These are phyloP conservation scores for Cyaniris semiargus DNA, from an alignment of 2,888 invertebrate species.

Conservation along the genomic window DNA sequence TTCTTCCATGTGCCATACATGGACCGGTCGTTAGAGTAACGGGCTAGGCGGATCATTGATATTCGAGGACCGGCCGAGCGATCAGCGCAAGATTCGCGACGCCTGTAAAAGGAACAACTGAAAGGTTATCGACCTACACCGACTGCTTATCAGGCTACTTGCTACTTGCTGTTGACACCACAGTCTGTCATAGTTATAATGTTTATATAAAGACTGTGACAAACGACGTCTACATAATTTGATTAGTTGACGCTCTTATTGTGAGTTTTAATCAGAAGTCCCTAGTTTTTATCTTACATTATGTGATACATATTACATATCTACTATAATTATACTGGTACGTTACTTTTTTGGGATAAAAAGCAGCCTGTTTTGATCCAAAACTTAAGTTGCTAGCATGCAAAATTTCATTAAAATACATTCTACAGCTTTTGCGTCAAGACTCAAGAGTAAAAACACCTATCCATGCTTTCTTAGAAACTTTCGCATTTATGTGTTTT, in stretches of 20 bases:
- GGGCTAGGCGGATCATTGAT: constrained; percentile 42
- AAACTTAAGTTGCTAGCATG: neutral
- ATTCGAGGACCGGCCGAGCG: constrained; percentile 54
- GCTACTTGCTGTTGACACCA: neutral
- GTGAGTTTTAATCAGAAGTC: too few species aligned
- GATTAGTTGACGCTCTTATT: neutral
- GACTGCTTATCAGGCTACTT: constrained; percentile 45
- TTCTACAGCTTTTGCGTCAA: too few species aligned
- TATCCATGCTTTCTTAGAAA: too few species aligned
- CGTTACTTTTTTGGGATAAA: too few species aligned
- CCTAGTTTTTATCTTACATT: neutral
- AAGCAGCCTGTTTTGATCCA: too few species aligned
- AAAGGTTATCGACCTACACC: constrained; percentile 74
- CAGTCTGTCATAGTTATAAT: neutral
- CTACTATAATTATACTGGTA: neutral
- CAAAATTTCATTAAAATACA: too few species aligned
- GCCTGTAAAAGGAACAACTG: constrained; percentile 72
- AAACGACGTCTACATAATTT: neutral
- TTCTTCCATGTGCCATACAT: constrained; percentile 5
- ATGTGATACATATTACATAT: neutral
- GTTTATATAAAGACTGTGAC: constrained; percentile 32
- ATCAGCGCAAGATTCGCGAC: constrained; percentile 61
- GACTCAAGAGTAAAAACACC: too few species aligned
- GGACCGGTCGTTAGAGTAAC: constrained; percentile 35
- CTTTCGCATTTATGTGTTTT: too few species aligned